Percentiles rank a stretch among this genome's conserved stretches.
Evolutionary conservation across 2,113 vertebrate species (phyloP).

Genomic region (Meleagris gallopavo): DNA sequence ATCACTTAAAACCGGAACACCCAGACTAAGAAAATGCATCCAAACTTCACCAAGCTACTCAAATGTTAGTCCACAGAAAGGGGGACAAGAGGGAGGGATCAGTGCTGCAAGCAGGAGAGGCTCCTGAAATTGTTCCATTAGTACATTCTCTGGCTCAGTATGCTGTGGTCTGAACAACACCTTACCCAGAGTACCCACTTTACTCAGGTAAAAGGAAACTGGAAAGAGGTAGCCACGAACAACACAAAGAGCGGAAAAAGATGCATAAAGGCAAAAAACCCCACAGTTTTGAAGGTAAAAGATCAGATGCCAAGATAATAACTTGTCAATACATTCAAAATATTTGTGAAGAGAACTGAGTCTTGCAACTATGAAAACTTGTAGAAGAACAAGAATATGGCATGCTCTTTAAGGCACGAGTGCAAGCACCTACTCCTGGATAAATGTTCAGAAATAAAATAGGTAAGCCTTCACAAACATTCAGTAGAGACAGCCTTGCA

Average conservation of each 20-base stretch:
- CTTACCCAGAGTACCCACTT: neutral
- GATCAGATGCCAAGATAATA: slow-evolving; percentile 17
- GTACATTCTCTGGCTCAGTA: neutral
- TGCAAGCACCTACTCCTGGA: neutral
- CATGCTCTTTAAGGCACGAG: neutral
- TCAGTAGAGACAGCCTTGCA: neutral
- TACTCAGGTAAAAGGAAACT: neutral
- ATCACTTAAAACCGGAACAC: neutral
- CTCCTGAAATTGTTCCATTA: neutral
- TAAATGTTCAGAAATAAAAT: slow-evolving; percentile 34
- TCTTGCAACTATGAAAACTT: neutral
- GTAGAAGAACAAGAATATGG: neutral
- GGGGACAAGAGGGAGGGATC: neutral
- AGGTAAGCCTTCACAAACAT: slow-evolving; percentile 6
- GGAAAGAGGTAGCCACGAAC: neutral
- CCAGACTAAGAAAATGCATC: neutral
- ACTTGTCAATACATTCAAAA: neutral
- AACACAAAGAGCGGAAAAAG: neutral
- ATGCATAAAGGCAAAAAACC: neutral
- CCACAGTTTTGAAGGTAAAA: slow-evolving; percentile 8
- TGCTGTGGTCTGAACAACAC: neutral
- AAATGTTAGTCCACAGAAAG: neutral
- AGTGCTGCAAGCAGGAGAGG: neutral
- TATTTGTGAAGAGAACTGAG: neutral
- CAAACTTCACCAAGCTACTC: neutral